Conservation (phyloP, 2,797 vertebrate genomes). For the Rachycentron canadum region DNA sequence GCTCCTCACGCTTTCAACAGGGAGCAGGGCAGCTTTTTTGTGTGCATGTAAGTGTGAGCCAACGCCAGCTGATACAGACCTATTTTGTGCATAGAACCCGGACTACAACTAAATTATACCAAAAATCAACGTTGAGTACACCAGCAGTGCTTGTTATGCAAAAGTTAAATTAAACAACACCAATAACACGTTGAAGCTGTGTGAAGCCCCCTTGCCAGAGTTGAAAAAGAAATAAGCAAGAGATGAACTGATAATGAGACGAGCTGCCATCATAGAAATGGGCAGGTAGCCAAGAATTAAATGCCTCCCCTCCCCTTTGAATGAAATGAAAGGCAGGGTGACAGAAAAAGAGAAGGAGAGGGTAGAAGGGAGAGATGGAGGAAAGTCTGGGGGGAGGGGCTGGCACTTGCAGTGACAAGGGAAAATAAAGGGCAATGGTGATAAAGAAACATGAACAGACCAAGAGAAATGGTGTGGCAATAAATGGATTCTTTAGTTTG, state of each 20-base stretch:
- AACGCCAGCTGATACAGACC: not conserved
- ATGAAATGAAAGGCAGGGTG: constrained; percentile 65
- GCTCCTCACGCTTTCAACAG: constrained; percentile 33
- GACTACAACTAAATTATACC: constrained; percentile 20
- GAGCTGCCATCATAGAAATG: constrained; percentile 74
- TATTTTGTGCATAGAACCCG: constrained; percentile 18
- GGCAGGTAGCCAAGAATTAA: constrained; percentile 84
- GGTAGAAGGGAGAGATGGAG: constrained; percentile 39
- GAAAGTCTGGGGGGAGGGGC: constrained; percentile 53
- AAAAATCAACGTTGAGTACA: constrained; percentile 3
- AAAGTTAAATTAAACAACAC: constrained; percentile 31
- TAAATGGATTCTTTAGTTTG: constrained; percentile 44
- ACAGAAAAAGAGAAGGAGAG: constrained; percentile 53
- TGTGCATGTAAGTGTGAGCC: constrained; percentile 19
- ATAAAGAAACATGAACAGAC: constrained; percentile 39
- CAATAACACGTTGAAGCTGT: constrained; percentile 8
- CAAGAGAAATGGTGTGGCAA: constrained; percentile 24
- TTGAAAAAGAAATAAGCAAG: constrained; percentile 52
- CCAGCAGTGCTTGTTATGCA: not conserved
- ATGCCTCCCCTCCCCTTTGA: constrained; percentile 70
- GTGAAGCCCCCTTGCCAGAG: constrained; percentile 39
- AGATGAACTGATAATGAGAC: constrained; percentile 72
- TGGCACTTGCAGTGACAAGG: constrained; percentile 41
- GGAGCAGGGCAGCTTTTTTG: constrained; percentile 34
- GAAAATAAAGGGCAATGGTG: constrained; percentile 46